Evolutionary conservation across 2,888 invertebrate species (phyloP).

Genomic region (Diaphora mendica): DNA sequence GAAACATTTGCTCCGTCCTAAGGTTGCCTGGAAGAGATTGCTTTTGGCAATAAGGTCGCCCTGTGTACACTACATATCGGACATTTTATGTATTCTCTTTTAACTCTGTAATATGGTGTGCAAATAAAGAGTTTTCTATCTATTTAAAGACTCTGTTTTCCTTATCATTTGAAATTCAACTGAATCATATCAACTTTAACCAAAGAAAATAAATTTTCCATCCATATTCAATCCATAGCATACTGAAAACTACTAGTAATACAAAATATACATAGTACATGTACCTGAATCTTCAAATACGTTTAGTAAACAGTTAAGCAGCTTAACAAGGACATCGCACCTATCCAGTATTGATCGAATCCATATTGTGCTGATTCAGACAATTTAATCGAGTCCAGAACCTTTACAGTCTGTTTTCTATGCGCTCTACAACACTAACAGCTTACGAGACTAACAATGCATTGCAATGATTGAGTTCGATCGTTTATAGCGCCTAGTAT

Average conservation of each 20-base stretch:
- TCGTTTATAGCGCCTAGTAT: conserved; percentile 4
- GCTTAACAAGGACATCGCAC: conserved; percentile 39
- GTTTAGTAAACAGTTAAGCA: conserved; percentile 16
- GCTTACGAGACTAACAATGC: conserved; percentile 27
- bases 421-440: conserved; percentile 21
- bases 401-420: conserved; percentile 22
- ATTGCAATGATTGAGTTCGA: conserved; percentile 43
- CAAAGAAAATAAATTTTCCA: not conserved
- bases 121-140: too few relatives aligned
- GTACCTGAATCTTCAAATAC: not conserved
- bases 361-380: conserved; percentile 24
- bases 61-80: too few relatives aligned
- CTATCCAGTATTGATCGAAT: conserved; percentile 37
- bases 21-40: too few relatives aligned
- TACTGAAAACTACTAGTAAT: not conserved
- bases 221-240: not conserved
- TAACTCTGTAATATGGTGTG: too few relatives aligned
- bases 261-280: not conserved
- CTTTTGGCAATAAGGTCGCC: too few relatives aligned
- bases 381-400: conserved; percentile 22
- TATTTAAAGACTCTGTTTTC: not conserved
- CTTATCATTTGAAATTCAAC: not conserved
- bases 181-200: not conserved
- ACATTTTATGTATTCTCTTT: too few relatives aligned
- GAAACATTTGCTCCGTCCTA: too few relatives aligned